Evolutionary conservation across 92 coral and sea anemone species (phyloP).

Genomic region (Phenganax subtilis): DNA sequence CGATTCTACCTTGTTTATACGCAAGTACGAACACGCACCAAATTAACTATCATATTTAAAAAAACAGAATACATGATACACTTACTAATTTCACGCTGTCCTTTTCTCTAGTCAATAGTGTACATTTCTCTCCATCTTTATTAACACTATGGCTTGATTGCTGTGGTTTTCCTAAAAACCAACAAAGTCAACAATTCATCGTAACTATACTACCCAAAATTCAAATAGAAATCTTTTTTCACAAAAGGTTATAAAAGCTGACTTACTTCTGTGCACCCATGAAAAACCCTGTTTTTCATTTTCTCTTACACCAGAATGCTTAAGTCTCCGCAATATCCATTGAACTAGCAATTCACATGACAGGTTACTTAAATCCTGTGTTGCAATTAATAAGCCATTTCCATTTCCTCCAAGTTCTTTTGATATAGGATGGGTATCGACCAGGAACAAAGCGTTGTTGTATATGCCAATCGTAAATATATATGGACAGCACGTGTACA

Average conservation of each 20-base stretch:
- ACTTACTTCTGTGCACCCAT: not conserved
- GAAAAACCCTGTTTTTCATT: slow-evolving; percentile 23
- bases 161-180: no score
- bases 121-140: no score
- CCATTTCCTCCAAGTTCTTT: slow-evolving; percentile 23
- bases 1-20: no score
- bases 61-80: no score
- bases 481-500: slow-evolving; percentile 30
- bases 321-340: slow-evolving; percentile 23
- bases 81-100: not conserved
- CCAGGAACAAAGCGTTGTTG: slow-evolving; percentile 32
- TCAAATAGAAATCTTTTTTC: no score
- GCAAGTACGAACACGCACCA: no score
- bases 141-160: no score
- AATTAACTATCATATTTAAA: no score
- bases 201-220: no score
- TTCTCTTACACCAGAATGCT: not conserved
- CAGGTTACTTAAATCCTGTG: slow-evolving; percentile 17
- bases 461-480: slow-evolving; percentile 23
- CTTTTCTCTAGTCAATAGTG: not conserved
- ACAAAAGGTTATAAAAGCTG: no score
- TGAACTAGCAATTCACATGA: slow-evolving; percentile 9
- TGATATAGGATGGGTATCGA: slow-evolving; percentile 35
- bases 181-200: no score
- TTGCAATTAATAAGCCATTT: slow-evolving; percentile 21